Base-by-base conservation (phyloP, 2,888 invertebrate genomes). In the Masnerella sp. region DNA sequence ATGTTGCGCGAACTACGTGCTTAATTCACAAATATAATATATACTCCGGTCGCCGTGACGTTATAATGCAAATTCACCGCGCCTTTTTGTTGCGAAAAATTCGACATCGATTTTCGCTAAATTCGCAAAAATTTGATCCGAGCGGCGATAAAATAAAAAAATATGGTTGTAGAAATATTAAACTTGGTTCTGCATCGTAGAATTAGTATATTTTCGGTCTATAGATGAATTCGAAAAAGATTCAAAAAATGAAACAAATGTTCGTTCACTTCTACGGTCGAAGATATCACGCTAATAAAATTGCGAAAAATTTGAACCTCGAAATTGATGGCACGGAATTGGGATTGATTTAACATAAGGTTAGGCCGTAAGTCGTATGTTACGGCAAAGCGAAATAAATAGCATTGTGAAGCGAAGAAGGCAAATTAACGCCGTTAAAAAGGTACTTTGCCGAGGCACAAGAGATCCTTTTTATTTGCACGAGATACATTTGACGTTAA, bases 1-100 rank as follows among this genome's bases (percentile, higher is more conserved):
- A n/a, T n/a, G 49, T 52, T 56, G 64, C 15, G 62, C 70, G 18
- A 56, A 59, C 65, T 56, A 47, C 72, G 68, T 45, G 67, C 62
- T 65, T 61, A 65, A 61, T 74, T 74, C 74, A 52, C 74, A 52
- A 68, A 64, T 68, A 68, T 74, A 74, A 74, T 68, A 51, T 73
- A 69, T 58, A 73, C 68, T 25, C 58, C 54, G 34, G 4, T 40
- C 14, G 9, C 61, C 61, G 32, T 61, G 62, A 61, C 52, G 61
- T 51, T 62, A 38, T 68, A 73, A 73, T 68, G 73, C 59, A 62
- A 73, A 73, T 68, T 73, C 59, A 73, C 51, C 52, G 67, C 67
- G 43, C 61, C 65, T 67, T 49, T 28, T 47, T 51, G 22, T 43
- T 49, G n/a, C 28, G 15, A 28, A 47, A 62, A 47, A 20, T 59